A percentile compares a stretch with the other conserved stretches of the same genome.
Conservation (phyloP, 2,888 invertebrate genomes). For the Melanotus villosus region DNA sequence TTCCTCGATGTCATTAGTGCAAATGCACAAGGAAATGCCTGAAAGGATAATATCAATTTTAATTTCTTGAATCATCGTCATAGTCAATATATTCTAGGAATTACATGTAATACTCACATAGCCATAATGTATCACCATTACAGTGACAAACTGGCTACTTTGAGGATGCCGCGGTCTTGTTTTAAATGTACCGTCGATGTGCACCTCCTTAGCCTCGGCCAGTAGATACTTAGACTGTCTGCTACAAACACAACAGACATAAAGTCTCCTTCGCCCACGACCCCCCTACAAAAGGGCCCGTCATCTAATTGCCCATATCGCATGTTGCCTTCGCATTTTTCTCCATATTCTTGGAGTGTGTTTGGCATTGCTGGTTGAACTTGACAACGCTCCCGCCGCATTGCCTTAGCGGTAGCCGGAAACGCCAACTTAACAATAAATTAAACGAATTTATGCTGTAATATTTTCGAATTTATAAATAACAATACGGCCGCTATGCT, state of each 20-base stretch:
- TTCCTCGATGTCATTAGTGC: neutral
- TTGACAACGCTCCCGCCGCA: neutral
- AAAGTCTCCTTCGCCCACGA: neutral
- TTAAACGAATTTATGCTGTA: no score
- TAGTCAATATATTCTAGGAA: no score
- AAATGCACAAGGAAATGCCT: neutral
- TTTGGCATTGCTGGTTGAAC: slow-evolving; percentile 1
- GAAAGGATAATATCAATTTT: neutral
- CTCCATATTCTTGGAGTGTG: neutral
- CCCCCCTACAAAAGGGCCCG: neutral
- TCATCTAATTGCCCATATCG: neutral
- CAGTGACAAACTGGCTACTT: neutral
- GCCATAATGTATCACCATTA: slow-evolving; percentile 1
- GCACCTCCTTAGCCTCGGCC: neutral
- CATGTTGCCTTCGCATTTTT: neutral
- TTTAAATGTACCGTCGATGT: slow-evolving; percentile 7
- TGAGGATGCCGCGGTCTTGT: neutral
- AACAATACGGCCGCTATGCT: no score
- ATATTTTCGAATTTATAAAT: no score
- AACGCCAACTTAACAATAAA: neutral
- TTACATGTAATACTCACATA: neutral
- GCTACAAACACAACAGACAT: neutral
- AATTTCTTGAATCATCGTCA: neutral
- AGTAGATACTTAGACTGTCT: neutral
- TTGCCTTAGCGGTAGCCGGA: neutral